phyloP scores from a whole-genome alignment of 2,113 vertebrate species.

The Misgurnus mizolepis region DNA sequence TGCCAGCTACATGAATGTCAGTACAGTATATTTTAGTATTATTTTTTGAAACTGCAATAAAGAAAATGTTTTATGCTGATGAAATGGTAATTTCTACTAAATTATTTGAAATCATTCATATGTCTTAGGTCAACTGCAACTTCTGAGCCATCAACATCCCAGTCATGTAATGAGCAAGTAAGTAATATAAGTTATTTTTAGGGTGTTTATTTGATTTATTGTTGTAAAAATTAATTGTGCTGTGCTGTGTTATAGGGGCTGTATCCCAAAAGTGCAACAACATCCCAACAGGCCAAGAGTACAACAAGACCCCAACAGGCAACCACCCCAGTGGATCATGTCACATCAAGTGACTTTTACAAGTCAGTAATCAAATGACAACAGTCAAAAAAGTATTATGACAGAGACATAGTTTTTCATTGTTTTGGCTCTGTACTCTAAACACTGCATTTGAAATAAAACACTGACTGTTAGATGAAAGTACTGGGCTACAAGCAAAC shows the following conservation, averaged over 20 bases:
- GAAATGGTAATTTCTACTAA: background rate
- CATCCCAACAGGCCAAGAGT: no score
- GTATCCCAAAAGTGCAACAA: background rate
- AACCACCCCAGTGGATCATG: no score
- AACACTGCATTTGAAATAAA: no score
- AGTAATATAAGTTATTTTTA: background rate
- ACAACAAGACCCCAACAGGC: no score
- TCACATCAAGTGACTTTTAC: no score
- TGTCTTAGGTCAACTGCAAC: slow-evolving; percentile 8
- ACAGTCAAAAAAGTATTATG: no score
- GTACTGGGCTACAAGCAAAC: no score
- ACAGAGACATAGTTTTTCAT: no score
- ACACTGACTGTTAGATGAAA: no score
- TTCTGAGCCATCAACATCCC: background rate
- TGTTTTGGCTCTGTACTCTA: no score
- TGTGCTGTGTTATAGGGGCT: background rate
- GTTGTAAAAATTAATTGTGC: background rate
- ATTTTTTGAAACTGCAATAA: background rate
- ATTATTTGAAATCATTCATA: background rate
- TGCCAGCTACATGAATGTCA: background rate
- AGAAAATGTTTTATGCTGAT: background rate
- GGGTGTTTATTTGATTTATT: background rate
- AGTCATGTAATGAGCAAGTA: background rate
- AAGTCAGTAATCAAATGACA: no score
- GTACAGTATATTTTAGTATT: background rate